phyloP scores from a whole-genome alignment of 2,888 invertebrate genomes.

The Conomelus anceps region DNA sequence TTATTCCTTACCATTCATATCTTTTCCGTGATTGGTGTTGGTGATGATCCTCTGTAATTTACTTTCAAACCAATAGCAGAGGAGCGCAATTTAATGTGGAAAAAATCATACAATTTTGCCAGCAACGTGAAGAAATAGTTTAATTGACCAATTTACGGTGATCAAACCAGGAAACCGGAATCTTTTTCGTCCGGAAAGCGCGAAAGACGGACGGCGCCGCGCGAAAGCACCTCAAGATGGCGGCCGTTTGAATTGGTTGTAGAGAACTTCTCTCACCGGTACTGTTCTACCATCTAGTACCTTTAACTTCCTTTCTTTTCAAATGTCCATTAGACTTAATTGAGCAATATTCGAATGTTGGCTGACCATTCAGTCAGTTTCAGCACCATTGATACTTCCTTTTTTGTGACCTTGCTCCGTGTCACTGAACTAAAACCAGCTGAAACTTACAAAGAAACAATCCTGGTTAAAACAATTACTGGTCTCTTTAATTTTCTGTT shows the following conservation, averaged over 20 bases:
- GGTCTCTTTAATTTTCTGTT: no score
- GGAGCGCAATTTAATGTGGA: background rate
- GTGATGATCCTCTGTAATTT: background rate
- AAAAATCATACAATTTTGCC: background rate
- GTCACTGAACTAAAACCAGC: background rate
- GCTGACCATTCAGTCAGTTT: background rate
- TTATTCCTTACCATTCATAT: background rate
- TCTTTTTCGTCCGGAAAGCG: background rate
- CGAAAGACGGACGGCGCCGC: no score
- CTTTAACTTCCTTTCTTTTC: background rate
- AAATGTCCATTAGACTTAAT: background rate
- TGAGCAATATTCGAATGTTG: background rate
- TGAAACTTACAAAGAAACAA: background rate
- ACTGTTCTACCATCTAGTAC: no score
- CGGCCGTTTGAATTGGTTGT: background rate
- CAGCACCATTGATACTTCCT: background rate
- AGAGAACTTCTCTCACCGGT: background rate
- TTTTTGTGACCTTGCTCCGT: background rate
- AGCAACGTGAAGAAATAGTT: background rate
- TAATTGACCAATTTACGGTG: background rate
- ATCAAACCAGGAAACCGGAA: background rate
- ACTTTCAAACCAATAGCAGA: background rate
- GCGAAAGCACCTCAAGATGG: background rate
- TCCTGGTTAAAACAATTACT: background rate
- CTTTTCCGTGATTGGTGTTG: background rate